Base-by-base conservation (phyloP, 1,140 invertebrate genomes). In the Pachyrhynchus sulphureomaculatus region DNA sequence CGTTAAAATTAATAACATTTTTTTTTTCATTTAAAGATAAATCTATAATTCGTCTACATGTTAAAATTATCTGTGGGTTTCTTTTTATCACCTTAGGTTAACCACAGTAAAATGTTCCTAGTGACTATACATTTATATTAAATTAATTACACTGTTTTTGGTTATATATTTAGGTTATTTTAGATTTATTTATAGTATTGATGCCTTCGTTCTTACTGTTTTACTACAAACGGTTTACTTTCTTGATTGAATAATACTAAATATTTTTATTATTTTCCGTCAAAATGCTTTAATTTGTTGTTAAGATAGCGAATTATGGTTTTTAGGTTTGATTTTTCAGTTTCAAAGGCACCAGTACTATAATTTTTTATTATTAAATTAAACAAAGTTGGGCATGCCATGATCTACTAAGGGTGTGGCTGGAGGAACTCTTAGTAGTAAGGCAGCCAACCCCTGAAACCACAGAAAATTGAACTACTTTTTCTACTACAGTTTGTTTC, bases 401-500 rank as follows among this genome's bases (percentile, higher is more conserved):
- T 37, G 32, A 66, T 70, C 70, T 65, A 74, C 70, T 76, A 68
- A 68, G 63, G 72, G 69, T 73, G 71, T 75, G 75, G 75, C 75
- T 76, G 75, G 75, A 76, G 56, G 62, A 67, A 76, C 68, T 73
- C 67, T 68, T 68, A 76, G 68, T 75, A 65, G 66, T 69, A 67
- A 52, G 62, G 73, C 70, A 72, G 70, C 69, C 67, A 68, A 68
- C 44, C 20, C 21, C n/a, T 13, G 41, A 36, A 51, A 37, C 18
- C n/a, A 29, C 26, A 49, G 15, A 24, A 6, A 5, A 12, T 36
- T 15, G 39, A n/a, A 41, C 39, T n/a, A 12, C 18, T 2, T 42
- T 42, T 21, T 20, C 1, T 42, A 9, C 8, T 42, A 2, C 18
- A 20, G 18, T 18, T 3, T 18, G 15, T 33, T 51, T 53, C 37